These are phyloP conservation scores for Drosophila equinoxialis DNA, from an alignment of 1,140 invertebrate species.

Conservation along the genomic window DNA sequence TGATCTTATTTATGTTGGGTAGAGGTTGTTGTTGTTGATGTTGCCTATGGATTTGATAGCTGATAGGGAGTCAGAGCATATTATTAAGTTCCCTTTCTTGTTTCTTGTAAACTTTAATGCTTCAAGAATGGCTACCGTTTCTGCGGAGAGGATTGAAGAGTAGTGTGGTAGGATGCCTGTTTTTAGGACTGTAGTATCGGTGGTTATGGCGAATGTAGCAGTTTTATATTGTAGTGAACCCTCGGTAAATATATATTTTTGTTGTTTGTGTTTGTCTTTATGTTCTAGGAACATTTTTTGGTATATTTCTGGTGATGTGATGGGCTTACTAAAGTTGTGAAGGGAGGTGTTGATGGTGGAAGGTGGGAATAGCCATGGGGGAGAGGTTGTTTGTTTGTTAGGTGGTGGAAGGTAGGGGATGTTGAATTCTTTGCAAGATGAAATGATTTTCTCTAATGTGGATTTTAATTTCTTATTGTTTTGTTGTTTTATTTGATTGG, in stretches of 20 bases:
- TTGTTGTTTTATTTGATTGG: not conserved
- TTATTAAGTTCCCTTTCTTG: too few relatives aligned
- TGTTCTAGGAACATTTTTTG: not conserved
- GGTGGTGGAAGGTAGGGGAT: conserved; percentile 1
- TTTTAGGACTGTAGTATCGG: not conserved
- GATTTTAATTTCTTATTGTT: not conserved
- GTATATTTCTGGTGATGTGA: not conserved
- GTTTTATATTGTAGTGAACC: not conserved
- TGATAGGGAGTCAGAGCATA: too few relatives aligned
- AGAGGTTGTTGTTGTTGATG: not conserved
- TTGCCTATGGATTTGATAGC: not conserved
- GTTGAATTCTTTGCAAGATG: too few relatives aligned
- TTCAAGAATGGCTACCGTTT: too few relatives aligned
- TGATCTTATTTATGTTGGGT: not conserved
- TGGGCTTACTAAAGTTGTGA: not conserved
- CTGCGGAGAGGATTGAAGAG: too few relatives aligned
- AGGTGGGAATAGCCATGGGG: not conserved
- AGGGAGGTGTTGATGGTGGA: not conserved
- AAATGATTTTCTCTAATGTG: too few relatives aligned
- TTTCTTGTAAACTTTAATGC: too few relatives aligned
- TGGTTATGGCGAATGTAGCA: not conserved
- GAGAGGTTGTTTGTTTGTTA: not conserved
- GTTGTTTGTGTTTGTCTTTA: not conserved
- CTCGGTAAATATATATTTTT: not conserved
- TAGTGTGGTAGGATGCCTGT: not conserved